Conservation (phyloP, 2,888 invertebrate genomes). For the Oxystoma pomonae region DNA sequence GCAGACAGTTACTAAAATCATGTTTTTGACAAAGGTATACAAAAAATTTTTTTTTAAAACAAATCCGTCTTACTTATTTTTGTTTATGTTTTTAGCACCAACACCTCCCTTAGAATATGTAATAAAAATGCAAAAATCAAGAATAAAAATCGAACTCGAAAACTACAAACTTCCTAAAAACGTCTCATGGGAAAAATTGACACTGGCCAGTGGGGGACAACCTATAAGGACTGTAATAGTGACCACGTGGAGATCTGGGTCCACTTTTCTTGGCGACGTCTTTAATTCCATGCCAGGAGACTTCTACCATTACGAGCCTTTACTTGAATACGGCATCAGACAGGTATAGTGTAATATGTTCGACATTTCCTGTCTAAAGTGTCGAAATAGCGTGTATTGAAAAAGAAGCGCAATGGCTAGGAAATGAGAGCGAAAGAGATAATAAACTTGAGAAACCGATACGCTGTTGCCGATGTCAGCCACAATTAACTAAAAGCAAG, state of each 20-base stretch:
- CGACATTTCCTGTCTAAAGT: too few species aligned
- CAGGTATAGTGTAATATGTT: too few species aligned
- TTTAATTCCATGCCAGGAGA: constrained; percentile 80
- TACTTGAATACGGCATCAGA: constrained; percentile 76
- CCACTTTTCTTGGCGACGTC: constrained; percentile 80
- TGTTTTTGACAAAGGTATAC: too few species aligned
- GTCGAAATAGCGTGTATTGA: too few species aligned
- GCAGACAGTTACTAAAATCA: too few species aligned
- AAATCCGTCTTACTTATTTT: too few species aligned
- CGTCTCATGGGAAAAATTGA: constrained; percentile 61
- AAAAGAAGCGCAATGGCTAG: too few species aligned
- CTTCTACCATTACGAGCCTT: constrained; percentile 87
- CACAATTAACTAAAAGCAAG: too few species aligned
- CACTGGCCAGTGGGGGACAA: constrained; percentile 64
- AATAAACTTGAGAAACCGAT: too few species aligned
- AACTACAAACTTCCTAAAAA: constrained; percentile 59
- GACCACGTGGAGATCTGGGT: constrained; percentile 89
- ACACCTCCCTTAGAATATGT: constrained; percentile 47
- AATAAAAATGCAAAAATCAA: constrained; percentile 53
- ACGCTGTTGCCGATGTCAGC: too few species aligned
- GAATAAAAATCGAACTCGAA: constrained; percentile 55
- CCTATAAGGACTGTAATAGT: constrained; percentile 75
- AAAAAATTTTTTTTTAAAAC: too few species aligned
- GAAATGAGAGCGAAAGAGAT: too few species aligned
- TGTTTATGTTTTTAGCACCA: neutral